These are phyloP conservation scores for Archips xylosteana DNA, from an alignment of 2,888 invertebrate genomes.

Conservation along the genomic window DNA sequence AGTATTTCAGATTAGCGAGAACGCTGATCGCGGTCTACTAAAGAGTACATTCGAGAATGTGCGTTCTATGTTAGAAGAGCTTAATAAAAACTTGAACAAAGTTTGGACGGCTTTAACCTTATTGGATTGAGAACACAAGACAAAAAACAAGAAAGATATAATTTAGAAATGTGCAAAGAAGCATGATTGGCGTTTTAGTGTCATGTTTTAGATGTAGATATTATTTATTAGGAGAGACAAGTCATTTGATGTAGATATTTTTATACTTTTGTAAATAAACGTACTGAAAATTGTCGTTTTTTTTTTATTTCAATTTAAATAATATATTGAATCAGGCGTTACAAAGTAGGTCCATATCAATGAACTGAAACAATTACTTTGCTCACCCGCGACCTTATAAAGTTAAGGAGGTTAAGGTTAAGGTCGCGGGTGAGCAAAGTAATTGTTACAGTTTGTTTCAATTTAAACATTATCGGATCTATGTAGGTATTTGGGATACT, in stretches of 20 bases:
- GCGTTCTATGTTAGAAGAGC: constrained; percentile 63
- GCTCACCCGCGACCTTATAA: too few species aligned
- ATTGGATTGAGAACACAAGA: constrained; percentile 58
- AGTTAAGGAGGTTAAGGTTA: too few species aligned
- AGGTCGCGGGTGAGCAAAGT: too few species aligned
- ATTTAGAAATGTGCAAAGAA: background rate
- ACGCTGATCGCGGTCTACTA: constrained; percentile 60
- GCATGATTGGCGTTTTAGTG: too few species aligned
- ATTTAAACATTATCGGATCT: too few species aligned
- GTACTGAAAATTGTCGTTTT: background rate
- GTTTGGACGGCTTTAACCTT: constrained; percentile 68
- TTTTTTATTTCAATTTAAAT: background rate
- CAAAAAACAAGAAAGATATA: background rate
- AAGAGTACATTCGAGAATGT: constrained; percentile 66
- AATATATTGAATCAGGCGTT: too few species aligned
- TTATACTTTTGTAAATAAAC: constrained; percentile 37
- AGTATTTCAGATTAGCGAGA: constrained; percentile 56
- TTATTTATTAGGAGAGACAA: background rate
- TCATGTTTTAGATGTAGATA: background rate
- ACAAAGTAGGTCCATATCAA: too few species aligned
- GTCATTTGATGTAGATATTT: constrained; percentile 2
- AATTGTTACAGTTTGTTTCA: background rate
- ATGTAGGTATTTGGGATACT: too few species aligned
- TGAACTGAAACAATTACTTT: too few species aligned
- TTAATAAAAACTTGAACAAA: constrained; percentile 70